Conservation (phyloP, 1,140 invertebrate species). For the Drosophila rhopaloa region DNA sequence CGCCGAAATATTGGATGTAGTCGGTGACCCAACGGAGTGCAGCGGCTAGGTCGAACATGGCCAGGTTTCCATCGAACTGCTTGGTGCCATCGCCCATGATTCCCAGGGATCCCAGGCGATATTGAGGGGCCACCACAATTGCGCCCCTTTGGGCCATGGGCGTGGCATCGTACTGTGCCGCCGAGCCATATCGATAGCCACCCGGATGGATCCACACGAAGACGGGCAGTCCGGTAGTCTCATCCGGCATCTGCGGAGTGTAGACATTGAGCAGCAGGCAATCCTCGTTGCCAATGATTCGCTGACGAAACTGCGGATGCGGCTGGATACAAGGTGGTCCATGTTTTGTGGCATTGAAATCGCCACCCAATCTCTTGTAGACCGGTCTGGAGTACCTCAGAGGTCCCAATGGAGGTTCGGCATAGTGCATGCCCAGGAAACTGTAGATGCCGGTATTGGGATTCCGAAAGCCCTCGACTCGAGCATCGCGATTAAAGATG, state of each 20-base stretch:
- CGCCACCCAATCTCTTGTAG: slow-evolving; percentile 85
- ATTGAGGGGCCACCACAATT: slow-evolving; percentile 92
- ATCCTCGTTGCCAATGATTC: slow-evolving; percentile 88
- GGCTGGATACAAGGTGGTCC: slow-evolving; percentile 87
- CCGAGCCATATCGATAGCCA: slow-evolving; percentile 88
- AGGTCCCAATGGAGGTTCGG: slow-evolving; percentile 87
- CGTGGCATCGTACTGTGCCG: slow-evolving; percentile 87
- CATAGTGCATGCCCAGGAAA: slow-evolving; percentile 90
- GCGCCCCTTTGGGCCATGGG: slow-evolving; percentile 88
- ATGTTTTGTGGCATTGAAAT: slow-evolving; percentile 86
- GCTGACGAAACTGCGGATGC: slow-evolving; percentile 71
- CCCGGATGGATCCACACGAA: slow-evolving; percentile 88
- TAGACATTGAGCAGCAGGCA: slow-evolving; percentile 93
- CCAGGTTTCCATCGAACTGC: slow-evolving; percentile 89
- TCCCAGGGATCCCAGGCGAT: slow-evolving; percentile 91
- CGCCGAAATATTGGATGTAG: slow-evolving; percentile 89
- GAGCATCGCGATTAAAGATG: slow-evolving; percentile 85
- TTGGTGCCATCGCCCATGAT: slow-evolving; percentile 89
- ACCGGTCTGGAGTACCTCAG: slow-evolving; percentile 87
- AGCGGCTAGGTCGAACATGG: slow-evolving; percentile 88
- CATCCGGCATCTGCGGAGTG: slow-evolving; percentile 87
- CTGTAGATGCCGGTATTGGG: slow-evolving; percentile 85
- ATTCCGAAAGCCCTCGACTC: slow-evolving; percentile 85
- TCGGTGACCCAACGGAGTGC: slow-evolving; percentile 88
- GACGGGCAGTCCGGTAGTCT: slow-evolving; percentile 86